Evolutionary conservation across 2,113 vertebrate genomes (phyloP).

Genomic region (Trematocara nigrifrons): DNA sequence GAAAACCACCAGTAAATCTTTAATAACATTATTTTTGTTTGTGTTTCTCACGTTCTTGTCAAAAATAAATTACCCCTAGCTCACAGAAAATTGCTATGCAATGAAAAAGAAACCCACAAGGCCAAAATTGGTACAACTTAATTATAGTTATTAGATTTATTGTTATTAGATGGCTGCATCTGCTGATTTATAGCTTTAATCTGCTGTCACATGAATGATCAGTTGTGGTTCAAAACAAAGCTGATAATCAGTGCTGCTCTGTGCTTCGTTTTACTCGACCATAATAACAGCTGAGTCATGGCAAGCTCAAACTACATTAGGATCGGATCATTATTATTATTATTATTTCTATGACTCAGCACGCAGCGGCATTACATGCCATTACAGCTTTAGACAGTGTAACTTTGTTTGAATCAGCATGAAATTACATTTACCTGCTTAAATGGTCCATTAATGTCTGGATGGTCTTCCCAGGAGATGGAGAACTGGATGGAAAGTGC

Average conservation of each 20-base stretch:
- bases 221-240: neutral
- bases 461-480: constrained; percentile 21
- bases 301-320: neutral
- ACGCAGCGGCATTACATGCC: constrained; percentile 33
- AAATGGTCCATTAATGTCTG: constrained; percentile 46
- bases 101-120: neutral
- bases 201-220: neutral
- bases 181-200: neutral
- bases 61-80: neutral
- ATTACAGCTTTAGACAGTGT: constrained; percentile 28
- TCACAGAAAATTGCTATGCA: neutral
- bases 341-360: constrained; percentile 43
- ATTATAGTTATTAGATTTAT: neutral
- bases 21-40: neutral
- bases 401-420: constrained; percentile 45
- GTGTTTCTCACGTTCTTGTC: neutral
- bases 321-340: neutral
- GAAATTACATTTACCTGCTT: constrained; percentile 45
- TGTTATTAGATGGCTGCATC: neutral
- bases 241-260: neutral
- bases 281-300: neutral
- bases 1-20: neutral
- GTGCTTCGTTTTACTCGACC: neutral
- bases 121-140: neutral
- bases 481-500: neutral